Conservation (phyloP, 2,113 vertebrate genomes). For the Pan troglodytes region DNA sequence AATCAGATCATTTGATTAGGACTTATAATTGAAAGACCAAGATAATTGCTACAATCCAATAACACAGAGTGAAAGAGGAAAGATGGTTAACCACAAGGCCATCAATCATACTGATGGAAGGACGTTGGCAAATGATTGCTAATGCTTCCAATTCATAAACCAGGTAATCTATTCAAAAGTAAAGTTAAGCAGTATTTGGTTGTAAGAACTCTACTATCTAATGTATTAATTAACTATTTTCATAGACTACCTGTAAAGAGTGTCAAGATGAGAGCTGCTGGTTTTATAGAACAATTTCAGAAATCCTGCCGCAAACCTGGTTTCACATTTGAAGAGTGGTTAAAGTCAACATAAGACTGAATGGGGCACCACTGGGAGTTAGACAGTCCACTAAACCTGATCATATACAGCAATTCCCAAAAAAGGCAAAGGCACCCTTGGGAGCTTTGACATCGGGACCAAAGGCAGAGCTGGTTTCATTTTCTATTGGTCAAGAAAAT, state of each 20-base stretch:
- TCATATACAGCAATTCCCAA: not conserved
- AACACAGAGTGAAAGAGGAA: not conserved
- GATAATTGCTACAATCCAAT: slow-evolving; percentile 7
- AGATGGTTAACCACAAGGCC: not conserved
- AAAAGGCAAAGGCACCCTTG: not conserved
- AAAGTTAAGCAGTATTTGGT: not conserved
- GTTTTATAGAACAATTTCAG: not conserved
- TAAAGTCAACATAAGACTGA: not conserved
- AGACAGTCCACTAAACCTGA: not conserved
- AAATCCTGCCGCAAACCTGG: not conserved
- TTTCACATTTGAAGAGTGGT: not conserved
- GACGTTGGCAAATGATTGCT: not conserved
- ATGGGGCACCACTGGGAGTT: not conserved
- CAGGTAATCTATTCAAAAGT: not conserved
- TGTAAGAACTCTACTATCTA: not conserved
- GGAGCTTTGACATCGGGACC: not conserved
- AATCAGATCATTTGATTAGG: slow-evolving; percentile 4
- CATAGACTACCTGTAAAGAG: not conserved
- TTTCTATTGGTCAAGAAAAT: not conserved
- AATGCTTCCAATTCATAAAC: not conserved
- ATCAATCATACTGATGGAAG: not conserved
- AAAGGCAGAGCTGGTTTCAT: not conserved
- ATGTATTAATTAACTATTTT: not conserved
- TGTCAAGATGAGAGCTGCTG: not conserved
- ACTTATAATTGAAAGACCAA: slow-evolving; percentile 8